phyloP scores from a whole-genome alignment of 2,113 vertebrate species.

The Hylia prasina region DNA sequence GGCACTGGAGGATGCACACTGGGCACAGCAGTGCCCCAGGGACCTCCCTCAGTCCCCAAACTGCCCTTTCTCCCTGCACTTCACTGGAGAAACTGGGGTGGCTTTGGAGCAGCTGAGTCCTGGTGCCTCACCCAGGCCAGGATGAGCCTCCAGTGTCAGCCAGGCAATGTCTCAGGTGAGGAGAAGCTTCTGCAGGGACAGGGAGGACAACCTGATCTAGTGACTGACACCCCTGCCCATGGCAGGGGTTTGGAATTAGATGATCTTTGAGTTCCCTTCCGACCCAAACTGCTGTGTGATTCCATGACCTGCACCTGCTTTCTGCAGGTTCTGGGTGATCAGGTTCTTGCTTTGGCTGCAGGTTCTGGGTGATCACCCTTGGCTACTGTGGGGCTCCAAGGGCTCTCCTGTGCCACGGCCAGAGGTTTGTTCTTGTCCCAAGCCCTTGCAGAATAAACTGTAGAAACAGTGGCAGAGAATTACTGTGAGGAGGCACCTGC shows the following conservation, averaged over 20 bases:
- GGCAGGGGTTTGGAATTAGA: not conserved
- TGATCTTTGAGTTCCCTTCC: not conserved
- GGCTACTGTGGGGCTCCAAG: not conserved
- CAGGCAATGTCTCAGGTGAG: accelerated
- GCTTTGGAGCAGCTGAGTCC: not conserved
- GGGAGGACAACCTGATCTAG: not conserved
- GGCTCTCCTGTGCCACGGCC: not conserved
- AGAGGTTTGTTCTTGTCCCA: not conserved
- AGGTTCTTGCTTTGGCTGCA: not conserved
- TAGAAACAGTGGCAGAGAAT: not conserved
- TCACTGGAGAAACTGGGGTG: not conserved
- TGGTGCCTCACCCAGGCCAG: not conserved
- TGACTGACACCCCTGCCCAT: not conserved
- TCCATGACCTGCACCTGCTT: not conserved
- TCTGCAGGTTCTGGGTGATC: not conserved
- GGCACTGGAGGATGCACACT: not conserved
- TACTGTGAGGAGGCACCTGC: not conserved
- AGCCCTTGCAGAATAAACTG: not conserved
- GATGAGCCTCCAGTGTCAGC: not conserved
- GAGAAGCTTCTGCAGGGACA: not conserved
- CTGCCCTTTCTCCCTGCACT: not conserved
- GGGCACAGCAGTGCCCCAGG: not conserved
- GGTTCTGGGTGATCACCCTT: not conserved
- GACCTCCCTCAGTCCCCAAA: not conserved
- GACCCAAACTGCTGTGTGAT: not conserved